Evolutionary conservation across 2,888 invertebrate genomes (phyloP), one percentile per base, ranked within the genome.

Genomic region (Loripinus fragilis): DNA sequence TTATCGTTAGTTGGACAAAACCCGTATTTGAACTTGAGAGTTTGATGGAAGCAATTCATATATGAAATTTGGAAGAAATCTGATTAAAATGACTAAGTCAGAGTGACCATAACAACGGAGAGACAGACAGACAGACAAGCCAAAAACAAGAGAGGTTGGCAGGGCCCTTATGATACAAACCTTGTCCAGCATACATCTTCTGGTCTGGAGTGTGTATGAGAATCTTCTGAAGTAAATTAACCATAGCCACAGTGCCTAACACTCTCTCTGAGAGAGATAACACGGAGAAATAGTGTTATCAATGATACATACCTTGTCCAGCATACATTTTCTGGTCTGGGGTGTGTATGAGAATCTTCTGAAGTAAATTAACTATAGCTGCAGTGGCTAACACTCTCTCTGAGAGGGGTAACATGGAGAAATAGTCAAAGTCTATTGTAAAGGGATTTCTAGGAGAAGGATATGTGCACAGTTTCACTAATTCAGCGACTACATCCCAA

Each of bases 391-490:
- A 76, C 20, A 91, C 85, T 30, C 81, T 79, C 69, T 91, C 88
- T 28, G 85, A 72, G 2, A 86, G 70, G 2, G 90, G 83, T 35
- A 91, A 80, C 60, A 80, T 77, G n/a, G 84, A 80, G 50, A 91
- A 88, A 69, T 89, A 90, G 17, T 89, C 85, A 78, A 89, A 86
- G 76, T 92, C 90, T 30, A 92, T 85, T 60, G 86, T 89, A 80
- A 91, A 91, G 5, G 92, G 92, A 72, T 91, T 91, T 15, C 81
- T 76, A 0, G 91, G 92, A 7, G 90, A 83, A 15, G 91, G 91
- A 75, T 89, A 90, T 33, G 90, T 90, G 77, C 90, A 90, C 70
- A 92, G 86, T 72, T 89, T 89, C 23, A 91, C 89, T 28, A 92
- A 71, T 78, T 92, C 92, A 17, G 88, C 85, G 2, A 91, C 78